These are phyloP conservation scores for Yponomeuta evonymella DNA, from an alignment of 2,888 invertebrate species.

Conservation along the genomic window DNA sequence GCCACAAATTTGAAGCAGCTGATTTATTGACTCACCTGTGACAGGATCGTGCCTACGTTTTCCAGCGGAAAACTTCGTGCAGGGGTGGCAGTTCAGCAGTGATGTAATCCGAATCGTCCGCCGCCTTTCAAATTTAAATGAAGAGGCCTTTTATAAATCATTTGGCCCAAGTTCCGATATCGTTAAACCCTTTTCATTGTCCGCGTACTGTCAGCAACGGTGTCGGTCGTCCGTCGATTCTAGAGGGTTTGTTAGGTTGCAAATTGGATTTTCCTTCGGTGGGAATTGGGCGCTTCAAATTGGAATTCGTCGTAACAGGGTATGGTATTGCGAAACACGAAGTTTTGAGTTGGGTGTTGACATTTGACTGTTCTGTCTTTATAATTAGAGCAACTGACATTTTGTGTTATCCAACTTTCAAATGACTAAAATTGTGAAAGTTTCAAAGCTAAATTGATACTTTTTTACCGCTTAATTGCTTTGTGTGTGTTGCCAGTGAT, in stretches of 20 bases:
- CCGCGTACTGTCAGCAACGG: conserved; percentile 31
- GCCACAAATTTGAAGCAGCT: not conserved
- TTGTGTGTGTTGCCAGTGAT: no score
- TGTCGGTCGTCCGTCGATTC: not conserved
- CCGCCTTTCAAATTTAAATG: conserved; percentile 66
- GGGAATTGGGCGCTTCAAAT: not conserved
- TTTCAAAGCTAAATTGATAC: no score
- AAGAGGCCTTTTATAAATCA: conserved; percentile 67
- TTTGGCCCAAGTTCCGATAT: conserved; percentile 49
- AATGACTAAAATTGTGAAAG: no score
- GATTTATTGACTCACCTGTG: no score
- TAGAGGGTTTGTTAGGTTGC: conserved; percentile 1
- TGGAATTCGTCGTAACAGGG: no score
- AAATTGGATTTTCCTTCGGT: not conserved
- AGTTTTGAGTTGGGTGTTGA: no score
- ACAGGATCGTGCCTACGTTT: no score
- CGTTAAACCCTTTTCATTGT: conserved; percentile 41
- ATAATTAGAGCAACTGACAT: no score
- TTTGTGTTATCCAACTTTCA: no score
- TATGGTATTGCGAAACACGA: no score
- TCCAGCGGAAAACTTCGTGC: not conserved
- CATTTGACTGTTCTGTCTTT: no score
- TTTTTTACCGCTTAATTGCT: no score
- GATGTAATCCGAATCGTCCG: conserved; percentile 51
- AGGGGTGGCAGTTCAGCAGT: not conserved